Percentiles rank a stretch among this genome's conserved stretches.
phyloP scores from a whole-genome alignment of 1,140 invertebrate genomes.

The Bombus fervidus region DNA sequence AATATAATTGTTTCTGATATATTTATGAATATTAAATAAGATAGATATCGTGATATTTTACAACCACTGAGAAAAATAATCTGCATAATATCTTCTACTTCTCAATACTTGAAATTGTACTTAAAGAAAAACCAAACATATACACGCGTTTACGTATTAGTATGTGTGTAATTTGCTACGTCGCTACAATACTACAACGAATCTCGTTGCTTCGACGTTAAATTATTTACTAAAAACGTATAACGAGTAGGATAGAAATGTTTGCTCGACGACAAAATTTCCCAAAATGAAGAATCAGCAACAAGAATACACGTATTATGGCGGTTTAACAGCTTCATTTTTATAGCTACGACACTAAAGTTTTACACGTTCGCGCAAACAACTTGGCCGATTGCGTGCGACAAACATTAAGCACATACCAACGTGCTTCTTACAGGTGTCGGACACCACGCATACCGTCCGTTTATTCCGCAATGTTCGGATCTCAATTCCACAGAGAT shows the following conservation, averaged over 20 bases:
- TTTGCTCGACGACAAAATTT: not conserved
- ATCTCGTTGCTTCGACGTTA: no score
- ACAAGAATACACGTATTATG: no score
- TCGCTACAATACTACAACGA: no score
- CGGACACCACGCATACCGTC: not conserved
- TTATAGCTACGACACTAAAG: not conserved
- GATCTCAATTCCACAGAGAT: constrained; percentile 34
- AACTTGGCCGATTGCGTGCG: not conserved
- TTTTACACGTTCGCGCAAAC: not conserved
- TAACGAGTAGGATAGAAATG: not conserved
- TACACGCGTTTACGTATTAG: no score
- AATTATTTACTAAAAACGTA: not conserved
- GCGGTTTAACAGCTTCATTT: not conserved
- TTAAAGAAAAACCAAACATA: no score
- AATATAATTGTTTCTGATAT: no score
- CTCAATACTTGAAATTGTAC: no score
- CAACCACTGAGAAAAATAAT: no score
- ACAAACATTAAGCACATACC: constrained; percentile 10
- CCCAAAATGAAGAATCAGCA: not conserved
- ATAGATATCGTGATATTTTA: no score
- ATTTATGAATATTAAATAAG: no score
- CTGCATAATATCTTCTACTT: no score
- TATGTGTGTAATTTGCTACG: no score
- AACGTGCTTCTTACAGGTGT: constrained; percentile 17
- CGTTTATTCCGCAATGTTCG: not conserved